These are phyloP conservation scores for Opisthocomus hoazin DNA, from an alignment of 2,113 vertebrate genomes.

Conservation along the genomic window DNA sequence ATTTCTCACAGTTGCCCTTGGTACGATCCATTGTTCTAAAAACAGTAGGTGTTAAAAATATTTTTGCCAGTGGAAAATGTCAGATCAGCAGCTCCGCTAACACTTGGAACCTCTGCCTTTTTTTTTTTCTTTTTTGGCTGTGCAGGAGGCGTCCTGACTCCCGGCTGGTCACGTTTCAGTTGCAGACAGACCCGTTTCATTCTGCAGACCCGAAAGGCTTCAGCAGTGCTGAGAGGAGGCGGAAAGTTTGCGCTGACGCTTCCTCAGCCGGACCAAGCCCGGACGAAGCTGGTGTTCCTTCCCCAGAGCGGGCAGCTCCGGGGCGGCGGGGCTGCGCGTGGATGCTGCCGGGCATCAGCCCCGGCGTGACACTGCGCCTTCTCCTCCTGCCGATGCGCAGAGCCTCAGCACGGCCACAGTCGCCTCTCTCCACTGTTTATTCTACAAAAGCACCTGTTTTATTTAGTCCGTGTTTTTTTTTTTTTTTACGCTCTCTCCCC, in stretches of 20 bases:
- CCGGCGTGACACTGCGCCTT: background rate
- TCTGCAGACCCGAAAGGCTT: background rate
- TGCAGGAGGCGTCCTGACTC: background rate
- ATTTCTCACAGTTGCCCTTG: slow-evolving; percentile 52
- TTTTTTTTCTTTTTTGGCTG: background rate
- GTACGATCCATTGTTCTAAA: slow-evolving; percentile 56
- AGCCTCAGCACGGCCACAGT: background rate
- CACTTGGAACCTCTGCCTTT: background rate
- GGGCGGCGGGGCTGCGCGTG: background rate
- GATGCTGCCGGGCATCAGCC: background rate
- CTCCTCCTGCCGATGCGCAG: background rate
- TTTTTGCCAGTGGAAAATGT: slow-evolving; percentile 35
- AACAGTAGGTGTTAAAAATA: slow-evolving; percentile 42
- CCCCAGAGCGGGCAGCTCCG: background rate
- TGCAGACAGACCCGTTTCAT: background rate
- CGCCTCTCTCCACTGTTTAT: background rate
- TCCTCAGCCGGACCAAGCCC: background rate
- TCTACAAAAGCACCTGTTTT: background rate
- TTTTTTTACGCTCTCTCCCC: background rate
- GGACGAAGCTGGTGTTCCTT: background rate
- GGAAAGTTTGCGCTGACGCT: slow-evolving; percentile 9
- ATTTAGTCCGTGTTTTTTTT: background rate
- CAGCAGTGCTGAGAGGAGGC: background rate
- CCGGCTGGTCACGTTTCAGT: background rate
- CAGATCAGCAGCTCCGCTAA: slow-evolving; percentile 28